A percentile compares a stretch with the other conserved stretches of the same genome.
phyloP scores from a whole-genome alignment of 1,140 invertebrate species.

The Meteorus sp. region DNA sequence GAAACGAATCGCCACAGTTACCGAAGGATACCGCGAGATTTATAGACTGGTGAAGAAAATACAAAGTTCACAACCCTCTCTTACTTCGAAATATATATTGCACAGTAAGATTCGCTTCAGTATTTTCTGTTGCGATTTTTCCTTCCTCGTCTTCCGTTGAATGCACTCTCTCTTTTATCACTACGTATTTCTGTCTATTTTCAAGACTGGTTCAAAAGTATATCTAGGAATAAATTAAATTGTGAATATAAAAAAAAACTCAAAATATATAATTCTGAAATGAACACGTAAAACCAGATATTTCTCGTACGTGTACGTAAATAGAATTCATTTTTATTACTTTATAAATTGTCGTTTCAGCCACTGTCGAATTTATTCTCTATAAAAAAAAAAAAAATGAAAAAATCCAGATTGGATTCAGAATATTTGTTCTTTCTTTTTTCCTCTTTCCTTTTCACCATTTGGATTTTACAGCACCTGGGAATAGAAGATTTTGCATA shows the following conservation, averaged over 20 bases:
- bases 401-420: background rate
- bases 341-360: too few species aligned
- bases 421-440: too few species aligned
- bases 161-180: background rate
- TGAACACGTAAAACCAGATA: too few species aligned
- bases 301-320: too few species aligned
- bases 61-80: conserved; percentile 25
- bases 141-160: background rate
- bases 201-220: too few species aligned
- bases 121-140: conserved; percentile 20
- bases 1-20: conserved; percentile 19
- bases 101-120: conserved; percentile 7
- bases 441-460: background rate
- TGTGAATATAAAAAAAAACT: too few species aligned
- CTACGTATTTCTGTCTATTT: background rate
- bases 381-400: too few species aligned
- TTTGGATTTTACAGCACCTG: background rate
- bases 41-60: conserved; percentile 21
- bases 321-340: too few species aligned
- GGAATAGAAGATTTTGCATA: conserved; percentile 32
- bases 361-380: too few species aligned
- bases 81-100: conserved; percentile 10
- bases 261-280: too few species aligned
- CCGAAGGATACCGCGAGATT: conserved; percentile 23
- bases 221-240: too few species aligned